Base-by-base conservation (phyloP, 2,888 invertebrate species). In the Hyles lineata region DNA sequence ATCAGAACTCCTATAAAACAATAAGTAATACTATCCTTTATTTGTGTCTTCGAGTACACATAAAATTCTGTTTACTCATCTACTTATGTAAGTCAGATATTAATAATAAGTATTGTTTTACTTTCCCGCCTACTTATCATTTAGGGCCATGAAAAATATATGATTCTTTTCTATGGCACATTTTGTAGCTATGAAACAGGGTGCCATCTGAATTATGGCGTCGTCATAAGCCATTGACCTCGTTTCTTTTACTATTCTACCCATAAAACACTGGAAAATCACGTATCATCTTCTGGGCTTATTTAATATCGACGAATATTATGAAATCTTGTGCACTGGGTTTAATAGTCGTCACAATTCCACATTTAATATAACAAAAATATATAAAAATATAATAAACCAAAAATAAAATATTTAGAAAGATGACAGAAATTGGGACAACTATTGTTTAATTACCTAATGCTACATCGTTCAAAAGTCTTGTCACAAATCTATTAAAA, bases 221-320 rank as follows among this genome's bases (percentile, higher is more conserved):
- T 74, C 75, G 77, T 77, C 80, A 81, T 78, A 77, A 82, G 79
- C 79, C 80, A 80, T 82, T 85, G 87, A 86, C 88, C 87, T 82
- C 82, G 77, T 86, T 86, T 83, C 81, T 82, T 88, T 87, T 83
- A 85, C 80, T 85, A 81, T 83, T 82, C 78, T 80, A 82, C 80
- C 82, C 84, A 82, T 88, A 87, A 88, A 87, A 83, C 81, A 78
- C 76, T 77, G 79, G 80, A 79, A 82, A 80, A 81, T 83, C 81
- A 80, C 80, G 79, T 80, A 80, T 79, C 71, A 79, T 76, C 78
- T 74, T 62, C 62, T 50, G 74, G 63, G 71, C 60, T 73, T 71
- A 79, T 79, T 80, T 82, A 82, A 81, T 78, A 58, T 72, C 63
- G n/a, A 58, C 32, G 67, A n/a, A 67, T 63, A 58, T 72, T 58